Base-by-base conservation (phyloP, 2,888 invertebrate species). In the Polia nebulosa region DNA sequence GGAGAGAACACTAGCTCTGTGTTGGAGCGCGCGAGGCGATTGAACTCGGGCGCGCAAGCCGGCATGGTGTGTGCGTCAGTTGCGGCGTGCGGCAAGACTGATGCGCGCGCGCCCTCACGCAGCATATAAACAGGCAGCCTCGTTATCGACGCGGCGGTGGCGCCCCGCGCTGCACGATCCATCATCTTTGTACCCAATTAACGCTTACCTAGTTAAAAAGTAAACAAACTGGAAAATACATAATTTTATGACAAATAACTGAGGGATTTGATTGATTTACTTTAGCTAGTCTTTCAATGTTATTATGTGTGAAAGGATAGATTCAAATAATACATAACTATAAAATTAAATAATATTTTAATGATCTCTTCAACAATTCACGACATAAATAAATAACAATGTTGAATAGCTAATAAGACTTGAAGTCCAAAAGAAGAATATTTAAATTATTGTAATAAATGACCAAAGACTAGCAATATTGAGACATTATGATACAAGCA, bases 41-140 rank as follows among this genome's bases (percentile, higher is more conserved):
- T 92, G 89, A 96, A 97, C 88, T 97, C 97, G 81, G 97, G 96
- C 85, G 96, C 96, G 87, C 97, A 97, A 83, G 97, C 96, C 91
- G 97, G 97, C 97, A 97, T 97, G 89, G 90, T 93, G 89, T 84
- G 11, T 57, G 59, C 65, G 76, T 77, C 32, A 58, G 84, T 8
- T 57, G 60, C 69, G 76, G 78, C 32, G 60, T 47, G 34, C 69
- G 51, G 67, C 69, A 72, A 69, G 76, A 94, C 93, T 94, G 92
- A 88, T 91, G 93, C 93, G 94, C 94, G 94, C 92, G 91, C 89
- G 75, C 76, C 65, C 75, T 75, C 80, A 76, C 83, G 66, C 85
- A 84, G 90, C 91, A 95, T 95, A 94, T 95, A 95, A 95, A 93
- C 90, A 79, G 86, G 85, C 88, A 79, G 86, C 85, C 88, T 91